These are phyloP conservation scores for Acrossocheilus fasciatus DNA, from an alignment of 2,797 vertebrate species.

Conservation along the genomic window DNA sequence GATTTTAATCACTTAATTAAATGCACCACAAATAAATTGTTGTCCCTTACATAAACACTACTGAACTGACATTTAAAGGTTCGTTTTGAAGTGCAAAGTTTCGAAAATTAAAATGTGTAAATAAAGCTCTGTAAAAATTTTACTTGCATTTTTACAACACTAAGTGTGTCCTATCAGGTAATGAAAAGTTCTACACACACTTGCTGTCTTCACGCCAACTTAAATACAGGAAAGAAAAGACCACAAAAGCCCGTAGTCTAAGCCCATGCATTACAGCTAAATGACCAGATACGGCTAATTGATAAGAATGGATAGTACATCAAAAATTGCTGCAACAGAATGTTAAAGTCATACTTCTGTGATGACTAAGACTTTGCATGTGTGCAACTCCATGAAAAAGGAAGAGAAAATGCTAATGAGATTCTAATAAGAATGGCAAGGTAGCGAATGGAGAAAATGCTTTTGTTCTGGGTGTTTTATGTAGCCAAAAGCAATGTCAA, in stretches of 20 bases:
- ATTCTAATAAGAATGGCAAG: constrained; percentile 33
- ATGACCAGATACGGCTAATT: not conserved
- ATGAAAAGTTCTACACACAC: not conserved
- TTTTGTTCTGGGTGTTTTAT: constrained; percentile 25
- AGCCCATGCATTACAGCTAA: not conserved
- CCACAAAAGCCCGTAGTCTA: not conserved
- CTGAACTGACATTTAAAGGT: not conserved
- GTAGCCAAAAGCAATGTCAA: constrained; percentile 32
- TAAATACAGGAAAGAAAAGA: not conserved
- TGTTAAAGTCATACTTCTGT: constrained; percentile 8
- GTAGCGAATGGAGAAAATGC: not conserved
- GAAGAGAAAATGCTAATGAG: constrained; percentile 21
- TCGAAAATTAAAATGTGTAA: not conserved
- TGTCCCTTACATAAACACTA: not conserved
- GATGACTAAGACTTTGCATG: constrained; percentile 5
- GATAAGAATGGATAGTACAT: not conserved
- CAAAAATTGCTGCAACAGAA: not conserved
- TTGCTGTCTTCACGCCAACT: not conserved
- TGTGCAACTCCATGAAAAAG: not conserved
- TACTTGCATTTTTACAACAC: not conserved
- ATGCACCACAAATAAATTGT: not conserved
- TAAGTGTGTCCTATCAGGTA: not conserved
- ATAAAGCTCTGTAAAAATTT: not conserved
- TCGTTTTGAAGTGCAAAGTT: not conserved
- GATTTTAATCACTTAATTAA: not conserved